Evolutionary conservation across 1,140 invertebrate genomes (phyloP).

Genomic region (Leptopilina clavipes): DNA sequence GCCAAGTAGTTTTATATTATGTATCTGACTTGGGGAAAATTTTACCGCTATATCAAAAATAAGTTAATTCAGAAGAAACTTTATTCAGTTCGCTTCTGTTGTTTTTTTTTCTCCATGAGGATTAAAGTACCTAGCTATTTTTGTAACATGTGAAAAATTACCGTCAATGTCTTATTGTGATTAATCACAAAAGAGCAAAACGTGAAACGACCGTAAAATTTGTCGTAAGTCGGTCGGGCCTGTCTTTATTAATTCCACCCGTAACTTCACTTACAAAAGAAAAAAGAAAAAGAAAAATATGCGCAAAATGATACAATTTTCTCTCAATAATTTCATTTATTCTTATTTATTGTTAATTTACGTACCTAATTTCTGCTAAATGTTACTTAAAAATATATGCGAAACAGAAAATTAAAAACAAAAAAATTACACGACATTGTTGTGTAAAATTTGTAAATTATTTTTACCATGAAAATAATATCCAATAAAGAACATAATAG

Average conservation of each 20-base stretch:
- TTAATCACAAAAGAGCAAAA: slow-evolving; percentile 9
- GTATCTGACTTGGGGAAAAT: neutral
- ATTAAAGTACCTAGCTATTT: neutral
- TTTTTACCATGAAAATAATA: neutral
- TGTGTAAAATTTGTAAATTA: neutral
- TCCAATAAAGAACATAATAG: too few species aligned
- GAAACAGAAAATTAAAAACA: too few species aligned
- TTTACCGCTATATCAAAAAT: slow-evolving; percentile 21
- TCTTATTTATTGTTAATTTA: too few species aligned
- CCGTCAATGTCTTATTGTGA: neutral
- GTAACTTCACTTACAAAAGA: neutral
- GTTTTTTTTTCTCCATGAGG: neutral
- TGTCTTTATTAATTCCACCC: neutral
- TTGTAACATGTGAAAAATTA: slow-evolving; percentile 10
- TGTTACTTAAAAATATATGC: neutral
- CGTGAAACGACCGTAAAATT: slow-evolving; percentile 27
- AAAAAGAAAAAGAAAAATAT: too few species aligned
- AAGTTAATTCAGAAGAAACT: slow-evolving; percentile 3
- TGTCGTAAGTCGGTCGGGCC: slow-evolving; percentile 5
- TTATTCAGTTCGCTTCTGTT: neutral
- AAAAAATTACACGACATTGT: too few species aligned
- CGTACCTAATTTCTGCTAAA: too few species aligned
- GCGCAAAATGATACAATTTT: neutral
- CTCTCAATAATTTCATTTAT: too few species aligned
- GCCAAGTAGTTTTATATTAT: neutral